Evolutionary conservation across 2,888 invertebrate species (phyloP), one percentile per base, ranked within the genome.

Genomic region (Cheilosia pagana): DNA sequence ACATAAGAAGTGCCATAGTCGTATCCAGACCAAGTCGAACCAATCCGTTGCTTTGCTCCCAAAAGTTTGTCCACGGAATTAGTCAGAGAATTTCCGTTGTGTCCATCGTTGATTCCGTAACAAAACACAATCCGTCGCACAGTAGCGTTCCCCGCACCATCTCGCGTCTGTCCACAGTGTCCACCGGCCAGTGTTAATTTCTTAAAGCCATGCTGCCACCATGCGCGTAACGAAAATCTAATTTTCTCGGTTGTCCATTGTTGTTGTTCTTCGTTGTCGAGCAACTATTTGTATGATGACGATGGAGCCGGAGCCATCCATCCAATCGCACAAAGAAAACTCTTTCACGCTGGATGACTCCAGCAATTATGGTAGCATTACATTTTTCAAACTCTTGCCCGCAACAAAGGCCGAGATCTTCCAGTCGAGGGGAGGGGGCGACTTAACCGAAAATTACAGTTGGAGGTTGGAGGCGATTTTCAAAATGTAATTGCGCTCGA

Each of bases 61-160:
- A 71, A 81, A 85, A 85, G 85, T 85, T 85, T 85, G 81, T 85
- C 75, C 81, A 85, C 81, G 81, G 75, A 85, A 85, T 85, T 85
- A 85, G 85, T 76, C 76, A 70, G 75, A 71, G 79, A 70, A 75
- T 81, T 79, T 81, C 75, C 71, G 70, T 79, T 71, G 52, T 59
- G 75, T 53, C 59, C 65, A 74, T 75, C 74, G 79, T 71, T 75
- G 70, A 79, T 74, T 83, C 74, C 74, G 70, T 79, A 83, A 78
- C 83, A 74, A 83, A 83, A 79, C 74, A 79, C 79, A 74, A 74
- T 62, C 74, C 72, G 55, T 28, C 43, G 55, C 41, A 45, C 81
- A 82, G 77, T 79, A 75, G 83, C 70, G 35, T 21, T 62, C 28
- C 39, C 25, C 53, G 50, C 5, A 35, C 35, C 3, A 12, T 35